Evolutionary conservation across 1,140 invertebrate genomes (phyloP).

Genomic region (Atopsyche davidsoni): DNA sequence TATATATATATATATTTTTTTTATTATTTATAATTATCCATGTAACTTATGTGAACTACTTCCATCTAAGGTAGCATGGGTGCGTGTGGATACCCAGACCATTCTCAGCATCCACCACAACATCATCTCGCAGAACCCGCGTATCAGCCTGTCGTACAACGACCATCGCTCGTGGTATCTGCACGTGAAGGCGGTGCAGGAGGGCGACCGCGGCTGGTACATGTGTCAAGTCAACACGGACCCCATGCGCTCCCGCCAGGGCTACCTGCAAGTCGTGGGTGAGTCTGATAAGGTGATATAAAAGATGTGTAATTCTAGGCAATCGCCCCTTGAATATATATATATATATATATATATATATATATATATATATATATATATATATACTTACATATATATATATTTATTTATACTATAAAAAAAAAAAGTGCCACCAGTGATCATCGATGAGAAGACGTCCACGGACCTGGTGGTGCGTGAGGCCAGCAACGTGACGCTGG

Average conservation of each 20-base stretch:
- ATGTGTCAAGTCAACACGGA: conserved; percentile 83
- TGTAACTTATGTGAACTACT: background rate
- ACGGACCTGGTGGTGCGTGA: conserved; percentile 88
- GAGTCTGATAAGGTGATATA: conserved; percentile 40
- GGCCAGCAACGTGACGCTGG: conserved; percentile 78
- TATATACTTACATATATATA: background rate
- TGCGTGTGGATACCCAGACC: conserved; percentile 84
- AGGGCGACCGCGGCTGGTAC: conserved; percentile 77
- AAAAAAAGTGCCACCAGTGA: conserved; percentile 68
- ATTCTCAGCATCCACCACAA: conserved; percentile 85
- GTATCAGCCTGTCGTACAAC: conserved; percentile 78
- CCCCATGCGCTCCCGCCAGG: conserved; percentile 76
- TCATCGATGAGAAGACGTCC: conserved; percentile 75
- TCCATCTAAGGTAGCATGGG: conserved; percentile 73
- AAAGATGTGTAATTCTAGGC: too few relatives aligned
- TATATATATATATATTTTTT: too few relatives aligned
- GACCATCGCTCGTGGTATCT: conserved; percentile 84
- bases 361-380: too few relatives aligned
- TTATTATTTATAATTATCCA: too few relatives aligned
- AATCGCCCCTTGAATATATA: too few relatives aligned
- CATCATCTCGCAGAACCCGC: conserved; percentile 80
- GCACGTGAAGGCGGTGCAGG: conserved; percentile 72
- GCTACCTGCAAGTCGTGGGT: conserved; percentile 85
- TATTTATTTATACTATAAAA: conserved; percentile 3
- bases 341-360: too few relatives aligned